These are phyloP conservation scores for Drosophila infuscata DNA, from an alignment of 2,888 invertebrate genomes.

Conservation along the genomic window DNA sequence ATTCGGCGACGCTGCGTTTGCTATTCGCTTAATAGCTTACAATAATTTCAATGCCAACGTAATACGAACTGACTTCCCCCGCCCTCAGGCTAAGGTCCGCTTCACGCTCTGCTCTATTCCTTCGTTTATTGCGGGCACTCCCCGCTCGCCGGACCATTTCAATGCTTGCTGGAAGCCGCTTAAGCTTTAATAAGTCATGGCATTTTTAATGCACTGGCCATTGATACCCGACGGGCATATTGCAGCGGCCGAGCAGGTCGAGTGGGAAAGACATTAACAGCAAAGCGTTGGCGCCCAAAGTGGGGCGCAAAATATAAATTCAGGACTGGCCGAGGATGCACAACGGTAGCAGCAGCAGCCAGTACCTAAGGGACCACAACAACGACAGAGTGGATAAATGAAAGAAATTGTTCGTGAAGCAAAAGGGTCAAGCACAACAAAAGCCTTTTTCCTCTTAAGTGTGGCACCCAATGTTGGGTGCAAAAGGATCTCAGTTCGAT, in stretches of 20 bases:
- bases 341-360: not conserved
- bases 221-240: constrained; percentile 21
- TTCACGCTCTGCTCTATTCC: constrained; percentile 9
- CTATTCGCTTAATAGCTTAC: constrained; percentile 63
- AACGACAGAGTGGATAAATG: not conserved
- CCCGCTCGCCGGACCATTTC: constrained; percentile 11
- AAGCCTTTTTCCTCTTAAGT: not conserved
- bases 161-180: constrained; percentile 33
- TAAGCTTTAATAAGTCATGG: constrained; percentile 48
- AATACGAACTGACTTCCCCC: constrained; percentile 19
- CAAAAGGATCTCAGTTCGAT: not conserved
- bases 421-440: not conserved
- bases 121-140: constrained; percentile 8
- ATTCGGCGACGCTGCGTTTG: constrained; percentile 5
- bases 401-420: not conserved
- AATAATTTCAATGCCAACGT: constrained; percentile 65
- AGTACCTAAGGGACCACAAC: not conserved
- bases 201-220: constrained; percentile 46
- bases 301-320: constrained; percentile 3
- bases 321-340: not conserved
- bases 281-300: constrained; percentile 31
- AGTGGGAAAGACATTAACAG: not conserved
- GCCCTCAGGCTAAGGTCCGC: not conserved
- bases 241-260: not conserved
- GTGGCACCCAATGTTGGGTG: not conserved